Conservation (phyloP, 2,888 invertebrate genomes). For the Morpho achilles region DNA sequence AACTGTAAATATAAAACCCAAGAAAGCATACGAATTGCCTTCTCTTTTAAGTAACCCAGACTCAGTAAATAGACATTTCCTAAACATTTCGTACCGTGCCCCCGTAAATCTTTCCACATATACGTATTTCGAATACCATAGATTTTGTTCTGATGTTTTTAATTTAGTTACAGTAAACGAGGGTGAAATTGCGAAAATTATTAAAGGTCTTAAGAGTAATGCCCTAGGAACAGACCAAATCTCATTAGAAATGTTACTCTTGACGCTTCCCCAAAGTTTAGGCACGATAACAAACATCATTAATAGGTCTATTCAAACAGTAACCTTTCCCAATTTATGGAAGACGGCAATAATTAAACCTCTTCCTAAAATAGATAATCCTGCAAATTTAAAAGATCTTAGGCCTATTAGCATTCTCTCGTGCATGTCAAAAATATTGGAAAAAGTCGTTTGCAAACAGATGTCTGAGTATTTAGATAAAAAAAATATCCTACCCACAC, state of each 20-base stretch:
- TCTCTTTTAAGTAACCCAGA: background rate
- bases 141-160: background rate
- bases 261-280: background rate
- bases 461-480: background rate
- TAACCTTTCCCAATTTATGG: background rate
- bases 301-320: background rate
- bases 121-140: background rate
- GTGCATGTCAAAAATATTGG: background rate
- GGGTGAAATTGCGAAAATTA: constrained; percentile 1
- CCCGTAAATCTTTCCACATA: background rate
- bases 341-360: background rate
- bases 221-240: constrained; percentile 9
- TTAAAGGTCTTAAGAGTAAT: constrained; percentile 7
- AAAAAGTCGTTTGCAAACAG: background rate
- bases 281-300: background rate
- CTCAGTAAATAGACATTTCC: background rate
- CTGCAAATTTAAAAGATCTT: background rate
- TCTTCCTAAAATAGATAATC: background rate
- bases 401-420: background rate
- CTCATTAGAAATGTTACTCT: constrained; percentile 5
- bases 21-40: background rate
- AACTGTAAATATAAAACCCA: background rate
- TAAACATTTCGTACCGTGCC: background rate
- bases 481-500: background rate
- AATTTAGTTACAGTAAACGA: background rate